A percentile compares a stretch with the other conserved stretches of the same genome.
These are phyloP conservation scores for Habrosyne pyritoides DNA, from an alignment of 2,888 invertebrate species.

Conservation along the genomic window DNA sequence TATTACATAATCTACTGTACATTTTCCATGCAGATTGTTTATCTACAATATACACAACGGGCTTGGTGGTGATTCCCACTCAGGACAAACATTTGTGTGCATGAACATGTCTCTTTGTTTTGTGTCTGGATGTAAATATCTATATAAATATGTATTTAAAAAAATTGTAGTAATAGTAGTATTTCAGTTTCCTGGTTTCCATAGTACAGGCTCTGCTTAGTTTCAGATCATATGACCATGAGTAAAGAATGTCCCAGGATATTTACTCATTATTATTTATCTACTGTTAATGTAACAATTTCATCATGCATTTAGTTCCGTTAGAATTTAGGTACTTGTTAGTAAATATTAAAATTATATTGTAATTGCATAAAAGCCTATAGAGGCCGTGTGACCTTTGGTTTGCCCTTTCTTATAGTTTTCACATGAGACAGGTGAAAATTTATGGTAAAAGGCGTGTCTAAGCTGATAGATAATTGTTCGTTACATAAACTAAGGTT, in stretches of 20 bases:
- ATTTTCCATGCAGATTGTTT: neutral
- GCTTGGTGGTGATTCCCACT: no score
- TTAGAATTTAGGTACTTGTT: neutral
- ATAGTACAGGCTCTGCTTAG: no score
- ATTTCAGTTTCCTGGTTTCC: no score
- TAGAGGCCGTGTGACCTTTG: conserved; percentile 23
- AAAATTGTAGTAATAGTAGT: no score
- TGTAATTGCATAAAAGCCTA: conserved; percentile 22
- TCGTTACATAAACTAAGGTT: conserved; percentile 33
- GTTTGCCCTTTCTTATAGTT: conserved; percentile 30
- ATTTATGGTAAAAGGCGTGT: conserved; percentile 35
- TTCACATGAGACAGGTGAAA: conserved; percentile 33
- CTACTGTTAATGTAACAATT: neutral
- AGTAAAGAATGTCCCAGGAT: no score
- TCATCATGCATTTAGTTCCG: conserved; percentile 5
- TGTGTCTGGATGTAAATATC: no score
- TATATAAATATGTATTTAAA: no score
- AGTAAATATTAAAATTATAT: conserved; percentile 9
- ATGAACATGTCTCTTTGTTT: no score
- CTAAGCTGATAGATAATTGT: conserved; percentile 39
- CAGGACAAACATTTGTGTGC: no score
- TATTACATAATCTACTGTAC: neutral
- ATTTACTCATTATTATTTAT: neutral
- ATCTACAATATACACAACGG: no score
- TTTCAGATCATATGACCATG: no score